Percentiles rank a stretch among this genome's conserved stretches.
phyloP scores from a whole-genome alignment of 1,140 invertebrate genomes.

The Orchesella cincta region DNA sequence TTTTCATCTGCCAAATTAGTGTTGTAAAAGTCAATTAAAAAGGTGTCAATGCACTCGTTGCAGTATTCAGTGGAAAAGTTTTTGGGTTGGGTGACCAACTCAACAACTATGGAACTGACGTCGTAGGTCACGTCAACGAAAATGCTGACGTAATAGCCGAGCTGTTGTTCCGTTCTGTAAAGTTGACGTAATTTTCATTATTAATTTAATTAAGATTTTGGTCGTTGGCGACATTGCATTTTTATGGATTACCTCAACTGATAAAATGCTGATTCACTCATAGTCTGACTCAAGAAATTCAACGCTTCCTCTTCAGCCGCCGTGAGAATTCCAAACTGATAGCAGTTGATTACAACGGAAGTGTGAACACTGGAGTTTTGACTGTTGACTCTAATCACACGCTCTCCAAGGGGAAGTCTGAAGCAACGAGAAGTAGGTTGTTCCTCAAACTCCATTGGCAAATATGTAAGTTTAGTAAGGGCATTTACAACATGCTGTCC shows the following conservation, averaged over 20 bases:
- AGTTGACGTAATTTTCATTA: too few relatives aligned
- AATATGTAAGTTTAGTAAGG: neutral
- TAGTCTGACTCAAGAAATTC: neutral
- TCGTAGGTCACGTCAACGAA: neutral
- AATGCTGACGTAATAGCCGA: neutral
- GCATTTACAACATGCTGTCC: neutral
- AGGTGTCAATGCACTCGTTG: conserved; percentile 4
- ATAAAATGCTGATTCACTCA: neutral
- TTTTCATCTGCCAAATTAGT: neutral
- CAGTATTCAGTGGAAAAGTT: conserved; percentile 24
- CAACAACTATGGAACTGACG: neutral
- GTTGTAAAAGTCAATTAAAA: neutral
- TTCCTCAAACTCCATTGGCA: neutral
- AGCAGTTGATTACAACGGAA: conserved; percentile 5
- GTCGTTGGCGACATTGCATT: too few relatives aligned
- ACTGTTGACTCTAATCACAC: neutral
- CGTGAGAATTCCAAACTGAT: neutral
- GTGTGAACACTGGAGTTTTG: neutral
- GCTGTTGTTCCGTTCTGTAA: conserved; percentile 4
- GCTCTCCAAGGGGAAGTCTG: conserved; percentile 6
- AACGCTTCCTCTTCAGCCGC: neutral
- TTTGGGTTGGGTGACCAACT: conserved; percentile 16
- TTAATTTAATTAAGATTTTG: too few relatives aligned
- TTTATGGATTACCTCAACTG: neutral
- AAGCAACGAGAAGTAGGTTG: neutral